Evolutionary conservation across 2,888 invertebrate genomes (phyloP), one percentile per base, ranked within the genome.

Genomic region (Junonia oenone): DNA sequence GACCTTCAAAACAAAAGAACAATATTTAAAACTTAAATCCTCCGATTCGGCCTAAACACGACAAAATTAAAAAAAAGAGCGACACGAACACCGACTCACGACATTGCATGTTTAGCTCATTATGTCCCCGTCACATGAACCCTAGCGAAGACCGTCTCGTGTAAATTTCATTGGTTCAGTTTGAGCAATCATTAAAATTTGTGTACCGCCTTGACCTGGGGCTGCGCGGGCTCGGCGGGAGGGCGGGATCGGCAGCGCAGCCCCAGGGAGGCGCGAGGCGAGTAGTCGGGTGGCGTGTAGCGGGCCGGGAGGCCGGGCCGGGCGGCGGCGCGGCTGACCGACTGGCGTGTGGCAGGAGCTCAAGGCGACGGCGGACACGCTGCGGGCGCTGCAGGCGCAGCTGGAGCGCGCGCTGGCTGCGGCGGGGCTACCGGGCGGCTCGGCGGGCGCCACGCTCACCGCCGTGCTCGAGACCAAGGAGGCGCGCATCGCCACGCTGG

Each of bases 401-500:
- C 91, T 95, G 92, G 95, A 95, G 91, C 92, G 94, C 76, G 93
- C 93, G 81, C 83, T 91, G 78, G 91, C 92, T 66, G 94, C 93
- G 76, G 92, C 92, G 63, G 91, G 92, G 70, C 90, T 92, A 78
- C 92, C 92, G 68, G 88, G 89, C 69, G 87, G 87, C 77, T 78
- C 78, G 68, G 89, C 89, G 68, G 89, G 89, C 72, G 94, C 94
- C 82, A 94, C 95, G 69, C 92, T 95, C 83, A 93, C 94, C 70
- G 94, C 95, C 73, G 94, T 95, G 83, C 92, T 95, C 90, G 95
- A 95, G 91, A 95, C 95, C 72, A 94, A 96, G 94, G 96, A 96
- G 89, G 95, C 95, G 75, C 93, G 96, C 84, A 96, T 97, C 84
- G 93, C 94, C 78, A 95, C 95, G 65, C 92, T 97, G 88, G 97